These are phyloP conservation scores for Triplophysa rosa DNA, from an alignment of 2,113 vertebrate genomes.

Conservation along the genomic window DNA sequence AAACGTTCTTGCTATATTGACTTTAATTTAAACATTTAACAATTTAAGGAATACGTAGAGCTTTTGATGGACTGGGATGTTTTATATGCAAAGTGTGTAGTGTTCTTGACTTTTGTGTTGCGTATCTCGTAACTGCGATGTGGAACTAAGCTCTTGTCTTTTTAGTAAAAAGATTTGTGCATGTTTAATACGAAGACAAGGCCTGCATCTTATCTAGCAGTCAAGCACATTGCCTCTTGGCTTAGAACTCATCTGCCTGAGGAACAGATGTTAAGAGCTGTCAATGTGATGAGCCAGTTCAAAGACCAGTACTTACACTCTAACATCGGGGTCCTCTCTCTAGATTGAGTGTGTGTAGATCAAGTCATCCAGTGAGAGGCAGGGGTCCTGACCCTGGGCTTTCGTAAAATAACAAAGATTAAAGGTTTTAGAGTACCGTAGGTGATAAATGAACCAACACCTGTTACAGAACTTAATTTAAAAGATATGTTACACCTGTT, in stretches of 20 bases:
- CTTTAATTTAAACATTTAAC: neutral
- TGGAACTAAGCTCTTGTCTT: constrained; percentile 21
- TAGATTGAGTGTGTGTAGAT: constrained; percentile 2
- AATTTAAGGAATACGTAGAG: neutral
- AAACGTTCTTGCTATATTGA: too few relatives aligned
- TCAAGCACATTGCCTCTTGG: constrained; percentile 45
- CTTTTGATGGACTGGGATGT: neutral
- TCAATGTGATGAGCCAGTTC: constrained; percentile 36
- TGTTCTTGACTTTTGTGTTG: neutral
- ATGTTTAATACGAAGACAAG: constrained; percentile 12
- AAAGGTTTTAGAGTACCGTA: neutral
- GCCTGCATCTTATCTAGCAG: constrained; percentile 43
- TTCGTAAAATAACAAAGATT: neutral
- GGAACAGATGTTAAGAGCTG: constrained; percentile 46
- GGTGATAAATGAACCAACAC: neutral
- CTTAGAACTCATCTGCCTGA: constrained; percentile 35
- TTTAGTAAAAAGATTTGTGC: neutral
- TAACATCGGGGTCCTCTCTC: constrained; percentile 1
- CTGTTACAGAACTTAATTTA: neutral
- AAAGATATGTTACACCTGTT: neutral
- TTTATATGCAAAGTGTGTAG: constrained; percentile 21
- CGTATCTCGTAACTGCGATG: constrained; percentile 16
- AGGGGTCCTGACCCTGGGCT: constrained; percentile 9
- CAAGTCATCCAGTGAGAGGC: constrained; percentile 4
- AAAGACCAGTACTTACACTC: constrained; percentile 24